Evolutionary conservation across 2,888 invertebrate genomes (phyloP), one percentile per base, ranked within the genome.

Genomic region (Noctua comes): DNA sequence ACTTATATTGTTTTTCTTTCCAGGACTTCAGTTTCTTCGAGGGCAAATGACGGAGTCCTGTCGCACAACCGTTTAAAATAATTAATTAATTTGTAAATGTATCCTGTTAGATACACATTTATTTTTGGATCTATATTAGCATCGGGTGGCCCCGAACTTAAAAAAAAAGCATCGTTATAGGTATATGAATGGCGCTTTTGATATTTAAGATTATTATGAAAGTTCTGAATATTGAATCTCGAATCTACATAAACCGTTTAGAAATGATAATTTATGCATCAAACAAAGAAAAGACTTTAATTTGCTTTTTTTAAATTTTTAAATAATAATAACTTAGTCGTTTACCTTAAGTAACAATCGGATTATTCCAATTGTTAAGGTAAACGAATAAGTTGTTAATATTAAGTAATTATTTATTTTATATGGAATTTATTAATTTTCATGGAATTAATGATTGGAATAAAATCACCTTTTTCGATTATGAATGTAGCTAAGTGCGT

Each of bases 11-110:
- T 18, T 64, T 68, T 77, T 54, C n/a, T 76, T 81, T 82, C 2
- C 82, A 82, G 82, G 82, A 82, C 70, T 82, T 73, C 62, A 68
- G 1, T 16, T 82, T 21, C 48, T 40, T 68, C 62, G 82, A 82
- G 65, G 57, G 68, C 43, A 81, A 82, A 69, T 79, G 36, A 78
- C 0, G 43, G n/a, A 51, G 43, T 40, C 7, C 6, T 8, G 13
- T 8, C 43, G 31, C 62, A 31, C 24, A n/a, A 21, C 24, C 40
- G n/a, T 21, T 48, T 51, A 46, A 59, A 27, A 18, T 18, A 18
- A 62, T 59, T 27, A 7, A 27, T 7, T 6, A 1, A 59, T 59
- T 18, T 18, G 3, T 27, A 31, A 27, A 16, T 59, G 27, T 59
- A 31, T 59, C 31, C 7, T 27, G 36, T 36, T 36, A 36, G 3